Base-by-base conservation (phyloP, 2,113 vertebrate genomes). In the Ariopsis seemanni region DNA sequence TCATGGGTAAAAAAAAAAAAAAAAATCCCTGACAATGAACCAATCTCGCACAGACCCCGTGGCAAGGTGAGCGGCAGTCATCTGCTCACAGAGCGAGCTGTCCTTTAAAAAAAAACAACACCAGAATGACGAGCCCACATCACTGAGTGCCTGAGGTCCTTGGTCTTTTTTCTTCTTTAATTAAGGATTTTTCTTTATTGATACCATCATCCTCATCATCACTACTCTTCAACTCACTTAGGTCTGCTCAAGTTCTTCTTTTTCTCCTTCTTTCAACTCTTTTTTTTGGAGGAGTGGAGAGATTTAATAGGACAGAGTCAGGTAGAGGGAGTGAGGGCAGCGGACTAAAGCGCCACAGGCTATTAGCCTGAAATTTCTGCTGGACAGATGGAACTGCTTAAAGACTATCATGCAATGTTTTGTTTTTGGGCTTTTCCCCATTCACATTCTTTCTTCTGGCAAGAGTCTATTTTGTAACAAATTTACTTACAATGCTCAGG, bases 11-110 rank as follows among this genome's bases (percentile, higher is more conserved):
- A 97, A 96, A 96, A 98, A 97, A 96, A 98, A 97, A 96, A 91
- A 92, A 92, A 92, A 90, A 92, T 96, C 96, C 96, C 96, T 97
- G 97, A 98, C 97, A 98, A 97, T 96, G 97, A 97, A 98, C 97
- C 97, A 99, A 98, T 98, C 97, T 99, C 96, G 96, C 96, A 96
- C 96, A 96, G 97, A 97, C 96, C 97, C 97, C 94, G 97, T 97
- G 96, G 98, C 97, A 99, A 99, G 98, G 98, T 99, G 98, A 98
- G 97, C 95, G 95, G 95, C 96, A 97, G 96, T 97, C 96, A 97
- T 97, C 97, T 94, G 96, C 96, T 96, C 95, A 93, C 92, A 94
- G 93, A 93, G 93, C 94, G 92, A 92, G 94, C 95, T 94, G 94
- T 95, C 96, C 95, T 95, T 94, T 95, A 93, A 95, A 95, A 95